Evolutionary conservation across 2,888 invertebrate species (phyloP), one percentile per base, ranked within the genome.

Genomic region (Mythimna vitellina): DNA sequence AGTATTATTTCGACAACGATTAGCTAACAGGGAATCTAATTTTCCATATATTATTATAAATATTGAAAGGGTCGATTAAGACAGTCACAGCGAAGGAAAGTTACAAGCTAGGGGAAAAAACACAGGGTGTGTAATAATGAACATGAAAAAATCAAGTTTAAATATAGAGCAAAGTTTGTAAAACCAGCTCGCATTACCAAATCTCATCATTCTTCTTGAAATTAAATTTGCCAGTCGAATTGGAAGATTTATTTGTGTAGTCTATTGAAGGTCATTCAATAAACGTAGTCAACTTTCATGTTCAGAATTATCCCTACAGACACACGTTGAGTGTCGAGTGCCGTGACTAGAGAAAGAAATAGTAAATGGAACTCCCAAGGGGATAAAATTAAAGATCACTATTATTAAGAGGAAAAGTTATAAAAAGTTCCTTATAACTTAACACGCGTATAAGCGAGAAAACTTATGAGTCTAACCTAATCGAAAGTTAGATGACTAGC

Each of bases 401-500:
- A 89, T 88, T 88, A 88, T 81, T 87, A 92, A 88, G 88, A 90
- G 83, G 70, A 84, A 85, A 89, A 89, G 84, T 87, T 89, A 87
- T 77, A 82, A 83, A 86, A 87, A 68, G 67, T 78, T 85, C 65
- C 85, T 80, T 84, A 84, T 86, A 88, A 91, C 87, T 88, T 86
- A 90, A 89, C 87, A 91, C 88, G 78, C 79, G 56, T 73, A 65
- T 76, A 73, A 86, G 87, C 88, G 88, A 90, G 84, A 85, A 89
- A 92, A 91, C 93, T 92, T 92, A 91, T 46, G 88, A 86, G 73
- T 87, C 90, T 93, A 93, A 92, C 89, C 88, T 92, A 92, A 93
- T 88, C 89, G 86, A 93, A 91, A 93, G 92, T 90, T 92, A 88
- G 89, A 90, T 96, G 96, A 96, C 96, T 96, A 96, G 96, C 92